Evolutionary conservation across 2,113 vertebrate species (phyloP).

Genomic region (Pterophyllum scalare): DNA sequence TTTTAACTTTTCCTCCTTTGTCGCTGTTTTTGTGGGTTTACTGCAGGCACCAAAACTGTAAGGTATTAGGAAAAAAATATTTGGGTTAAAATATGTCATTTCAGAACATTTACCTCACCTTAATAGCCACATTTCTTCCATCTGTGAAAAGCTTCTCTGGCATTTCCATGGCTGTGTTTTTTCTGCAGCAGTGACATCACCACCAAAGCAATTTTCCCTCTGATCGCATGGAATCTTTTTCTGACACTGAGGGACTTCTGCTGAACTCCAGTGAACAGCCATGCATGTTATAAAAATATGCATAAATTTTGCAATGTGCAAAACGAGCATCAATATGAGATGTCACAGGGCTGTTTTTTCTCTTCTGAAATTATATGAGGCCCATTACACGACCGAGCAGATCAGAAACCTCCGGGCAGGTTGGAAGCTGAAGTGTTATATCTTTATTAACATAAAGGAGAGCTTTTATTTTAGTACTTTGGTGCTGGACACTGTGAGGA

Average conservation of each 20-base stretch:
- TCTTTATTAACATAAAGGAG: background rate
- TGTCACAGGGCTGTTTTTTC: background rate
- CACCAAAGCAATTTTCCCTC: too few species aligned
- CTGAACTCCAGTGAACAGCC: too few species aligned
- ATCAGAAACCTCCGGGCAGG: background rate
- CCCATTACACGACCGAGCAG: background rate
- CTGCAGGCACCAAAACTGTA: background rate
- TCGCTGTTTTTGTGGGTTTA: background rate
- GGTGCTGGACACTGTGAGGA: rapidly evolving
- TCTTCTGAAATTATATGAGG: background rate
- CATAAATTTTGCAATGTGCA: too few species aligned
- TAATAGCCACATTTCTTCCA: background rate
- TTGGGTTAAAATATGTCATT: background rate
- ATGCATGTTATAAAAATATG: too few species aligned
- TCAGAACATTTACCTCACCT: background rate
- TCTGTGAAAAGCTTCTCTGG: background rate
- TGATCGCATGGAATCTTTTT: too few species aligned
- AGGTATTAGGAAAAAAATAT: background rate
- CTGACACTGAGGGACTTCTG: too few species aligned
- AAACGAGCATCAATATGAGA: too few species aligned
- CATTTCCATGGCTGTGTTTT: too few species aligned
- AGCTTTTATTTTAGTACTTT: background rate
- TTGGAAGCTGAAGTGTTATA: background rate
- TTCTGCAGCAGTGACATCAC: too few species aligned
- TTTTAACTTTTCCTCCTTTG: too few species aligned